Base-by-base conservation (phyloP, 2,888 invertebrate species). In the Laothoe populi region DNA sequence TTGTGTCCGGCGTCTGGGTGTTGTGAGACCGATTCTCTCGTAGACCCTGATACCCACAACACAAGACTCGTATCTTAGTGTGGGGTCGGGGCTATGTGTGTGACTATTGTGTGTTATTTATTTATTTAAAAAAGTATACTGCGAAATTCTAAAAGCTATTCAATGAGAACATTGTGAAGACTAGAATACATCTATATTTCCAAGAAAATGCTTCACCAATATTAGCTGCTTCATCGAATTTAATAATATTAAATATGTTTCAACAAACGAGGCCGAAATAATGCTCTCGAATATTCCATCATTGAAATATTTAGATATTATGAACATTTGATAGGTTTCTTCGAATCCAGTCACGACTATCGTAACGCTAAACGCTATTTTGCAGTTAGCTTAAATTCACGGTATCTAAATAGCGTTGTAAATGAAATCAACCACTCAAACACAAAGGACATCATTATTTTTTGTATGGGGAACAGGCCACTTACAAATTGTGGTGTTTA, bases 331-430 rank as follows among this genome's bases (percentile, higher is more conserved):
- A 53, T 35, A 35, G 19, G 53, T 31, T 53, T 35, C 53, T 10
- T 35, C 31, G 11, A 31, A 53, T 53, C 26, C 26, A 26, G 16
- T 49, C 19, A n/a, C 26, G 13, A 26, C 2, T 26, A 13, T 2
- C 31, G 31, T 10, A 26, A n/a, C 10, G 11, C 10, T 26, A 31
- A 53, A 31, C 3, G 16, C 19, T 11, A 53, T 19, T 35, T 4
- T 31, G 35, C 21, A 35, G 35, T 53, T 53, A 53, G 35, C 19
- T 19, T 10, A 1, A 19, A 35, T 53, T 53, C 53, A 35, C 19
- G 53, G 53, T 53, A 53, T 53, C 53, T 11, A 35, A 35, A 53
- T 53, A 35, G 31, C 35, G 11, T 31, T 35, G 8, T 11, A 19
- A 35, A 19, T 16, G 19, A 11, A 31, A 44, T 21, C 19, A 44